These are phyloP conservation scores for Oryzias melastigma DNA, from an alignment of 2,113 vertebrate genomes.

Conservation along the genomic window DNA sequence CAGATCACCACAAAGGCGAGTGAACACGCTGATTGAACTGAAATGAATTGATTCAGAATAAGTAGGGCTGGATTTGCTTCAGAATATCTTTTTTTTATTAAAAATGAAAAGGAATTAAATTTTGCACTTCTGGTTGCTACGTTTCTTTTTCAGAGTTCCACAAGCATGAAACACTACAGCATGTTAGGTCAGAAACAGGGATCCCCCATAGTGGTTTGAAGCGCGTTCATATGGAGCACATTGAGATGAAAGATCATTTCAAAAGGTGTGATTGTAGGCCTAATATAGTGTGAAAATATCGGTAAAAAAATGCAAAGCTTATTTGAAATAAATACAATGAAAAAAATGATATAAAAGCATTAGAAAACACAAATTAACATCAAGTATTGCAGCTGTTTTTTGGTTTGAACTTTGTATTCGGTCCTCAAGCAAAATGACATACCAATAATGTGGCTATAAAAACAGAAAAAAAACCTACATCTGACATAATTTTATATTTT, in stretches of 20 bases:
- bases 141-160: slow-evolving; percentile 25
- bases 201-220: neutral
- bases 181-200: neutral
- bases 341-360: neutral
- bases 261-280: too few relatives aligned
- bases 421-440: neutral
- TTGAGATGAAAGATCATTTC: too few relatives aligned
- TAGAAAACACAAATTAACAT: neutral
- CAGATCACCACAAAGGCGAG: slow-evolving; percentile 28
- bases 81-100: neutral
- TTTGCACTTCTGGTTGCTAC: slow-evolving; percentile 23
- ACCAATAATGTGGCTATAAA: neutral
- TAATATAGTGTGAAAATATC: too few relatives aligned
- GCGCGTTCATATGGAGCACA: too few relatives aligned
- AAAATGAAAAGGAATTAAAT: slow-evolving; percentile 8
- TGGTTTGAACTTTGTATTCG: neutral
- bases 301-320: neutral
- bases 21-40: slow-evolving; percentile 51
- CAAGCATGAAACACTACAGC: slow-evolving; percentile 7
- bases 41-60: slow-evolving; percentile 46
- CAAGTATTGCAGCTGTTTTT: neutral
- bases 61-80: slow-evolving; percentile 24
- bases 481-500: too few relatives aligned
- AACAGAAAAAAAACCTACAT: too few relatives aligned
- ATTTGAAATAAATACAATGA: neutral